Percentiles rank a stretch among this genome's conserved stretches.
Evolutionary conservation across 92 coral and sea anemone genomes (phyloP).

Genomic region (Pocillopora grandis): DNA sequence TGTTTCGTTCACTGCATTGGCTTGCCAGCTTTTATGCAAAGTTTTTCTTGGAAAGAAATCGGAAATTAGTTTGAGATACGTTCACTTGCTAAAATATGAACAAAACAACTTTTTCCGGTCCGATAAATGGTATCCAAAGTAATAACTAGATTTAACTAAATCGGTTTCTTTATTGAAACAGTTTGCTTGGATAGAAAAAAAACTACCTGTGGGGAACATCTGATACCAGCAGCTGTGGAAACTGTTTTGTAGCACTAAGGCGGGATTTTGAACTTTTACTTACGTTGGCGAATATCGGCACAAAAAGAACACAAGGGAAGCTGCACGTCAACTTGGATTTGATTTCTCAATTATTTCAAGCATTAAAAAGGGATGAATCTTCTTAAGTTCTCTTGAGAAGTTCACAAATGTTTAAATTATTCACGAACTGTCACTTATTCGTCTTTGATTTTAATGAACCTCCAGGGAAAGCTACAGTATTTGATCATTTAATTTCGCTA

Average conservation of each 20-base stretch:
- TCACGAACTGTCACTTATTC: conserved; percentile 14
- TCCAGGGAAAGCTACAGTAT: conserved; percentile 10
- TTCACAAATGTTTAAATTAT: background rate
- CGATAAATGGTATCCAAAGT: background rate
- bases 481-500: conserved; percentile 12
- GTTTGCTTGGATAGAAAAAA: conserved; percentile 12
- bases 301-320: too few relatives aligned
- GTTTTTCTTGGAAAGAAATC: conserved; percentile 2
- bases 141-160: conserved; percentile 5
- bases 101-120: background rate
- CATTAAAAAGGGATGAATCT: background rate
- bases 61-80: conserved; percentile 10
- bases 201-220: background rate
- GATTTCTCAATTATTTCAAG: background rate
- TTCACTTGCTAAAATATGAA: background rate
- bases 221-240: background rate
- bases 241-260: background rate
- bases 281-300: background rate
- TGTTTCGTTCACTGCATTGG: background rate
- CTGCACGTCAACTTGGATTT: too few relatives aligned
- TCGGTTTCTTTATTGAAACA: background rate
- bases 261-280: background rate
- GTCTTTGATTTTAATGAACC: background rate
- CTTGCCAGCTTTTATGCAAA: background rate
- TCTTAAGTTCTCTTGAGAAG: background rate